Conservation (phyloP, 2,113 vertebrate species). For the Halichoeres trimaculatus region DNA sequence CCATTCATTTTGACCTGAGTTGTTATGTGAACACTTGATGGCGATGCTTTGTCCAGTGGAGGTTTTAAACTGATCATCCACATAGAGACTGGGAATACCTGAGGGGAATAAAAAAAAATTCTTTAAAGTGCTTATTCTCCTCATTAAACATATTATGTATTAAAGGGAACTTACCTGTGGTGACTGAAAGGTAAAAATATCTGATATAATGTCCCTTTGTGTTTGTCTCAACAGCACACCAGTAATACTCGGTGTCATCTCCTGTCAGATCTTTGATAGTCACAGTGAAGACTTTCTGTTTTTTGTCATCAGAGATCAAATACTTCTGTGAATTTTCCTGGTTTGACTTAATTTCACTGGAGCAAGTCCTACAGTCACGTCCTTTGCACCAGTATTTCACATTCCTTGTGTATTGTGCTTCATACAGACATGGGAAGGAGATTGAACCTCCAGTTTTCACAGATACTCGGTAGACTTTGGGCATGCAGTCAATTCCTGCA, state of each 20-base stretch:
- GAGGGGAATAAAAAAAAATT: background rate
- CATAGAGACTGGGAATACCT: conserved; percentile 31
- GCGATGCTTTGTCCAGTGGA: background rate
- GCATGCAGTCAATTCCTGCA: conserved; percentile 40
- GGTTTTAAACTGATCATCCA: conserved; percentile 24
- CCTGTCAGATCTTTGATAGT: conserved; percentile 4
- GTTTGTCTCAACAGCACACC: conserved; percentile 53
- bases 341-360: conserved; percentile 13
- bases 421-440: conserved; percentile 62
- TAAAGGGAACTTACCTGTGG: conserved; percentile 20
- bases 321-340: background rate
- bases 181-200: conserved; percentile 46
- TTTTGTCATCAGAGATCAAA: conserved; percentile 56
- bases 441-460: conserved; percentile 38
- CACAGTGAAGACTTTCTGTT: conserved; percentile 39
- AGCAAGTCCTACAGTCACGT: accelerated
- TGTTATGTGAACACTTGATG: background rate
- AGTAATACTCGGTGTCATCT: conserved; percentile 17
- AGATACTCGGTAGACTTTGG: conserved; percentile 36
- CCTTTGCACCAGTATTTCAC: conserved; percentile 63
- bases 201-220: accelerated
- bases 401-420: background rate
- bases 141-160: too few relatives aligned
- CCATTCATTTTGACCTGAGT: conserved; percentile 3
- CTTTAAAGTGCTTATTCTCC: too few relatives aligned